A percentile compares a stretch with the other conserved stretches of the same genome.
These are phyloP conservation scores for Musca domestica DNA, from an alignment of 1,140 invertebrate genomes.

Conservation along the genomic window DNA sequence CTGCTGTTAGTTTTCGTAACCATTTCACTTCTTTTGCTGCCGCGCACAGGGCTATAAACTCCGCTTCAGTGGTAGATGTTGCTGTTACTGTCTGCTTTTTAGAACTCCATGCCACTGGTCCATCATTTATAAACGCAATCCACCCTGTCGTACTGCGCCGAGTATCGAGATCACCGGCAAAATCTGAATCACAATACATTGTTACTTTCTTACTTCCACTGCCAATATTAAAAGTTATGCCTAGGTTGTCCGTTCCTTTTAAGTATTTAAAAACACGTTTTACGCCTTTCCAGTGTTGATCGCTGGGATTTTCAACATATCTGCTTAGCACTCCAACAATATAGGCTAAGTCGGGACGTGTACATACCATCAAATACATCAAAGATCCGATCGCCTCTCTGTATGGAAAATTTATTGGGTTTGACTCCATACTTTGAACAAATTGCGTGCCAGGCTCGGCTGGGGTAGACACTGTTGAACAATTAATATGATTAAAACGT, in stretches of 20 bases:
- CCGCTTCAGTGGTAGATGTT: conserved; percentile 55
- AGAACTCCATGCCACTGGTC: too few species aligned
- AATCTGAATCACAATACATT: conserved; percentile 53
- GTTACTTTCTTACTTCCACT: not conserved
- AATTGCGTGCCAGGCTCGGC: conserved; percentile 50
- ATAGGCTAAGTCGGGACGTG: too few species aligned
- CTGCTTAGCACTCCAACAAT: too few species aligned
- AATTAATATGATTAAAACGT: conserved; percentile 46
- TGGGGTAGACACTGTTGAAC: conserved; percentile 49
- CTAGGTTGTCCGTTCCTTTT: conserved; percentile 30
- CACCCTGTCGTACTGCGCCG: conserved; percentile 42
- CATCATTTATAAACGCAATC: conserved; percentile 43
- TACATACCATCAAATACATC: too few species aligned
- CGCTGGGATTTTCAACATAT: too few species aligned
- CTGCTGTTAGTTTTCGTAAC: conserved; percentile 37
- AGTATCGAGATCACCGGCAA: conserved; percentile 42
- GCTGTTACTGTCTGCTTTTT: conserved; percentile 54
- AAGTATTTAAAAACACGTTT: conserved; percentile 46
- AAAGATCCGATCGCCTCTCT: conserved; percentile 41
- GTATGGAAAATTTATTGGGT: conserved; percentile 43
- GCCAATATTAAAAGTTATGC: not conserved
- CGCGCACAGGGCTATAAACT: conserved; percentile 53
- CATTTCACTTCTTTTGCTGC: conserved; percentile 49
- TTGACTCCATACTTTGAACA: conserved; percentile 44
- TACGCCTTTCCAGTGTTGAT: too few species aligned